Base-by-base conservation (phyloP, 35 echinoderm and acorn worm genomes). In the Patiria miniata region DNA sequence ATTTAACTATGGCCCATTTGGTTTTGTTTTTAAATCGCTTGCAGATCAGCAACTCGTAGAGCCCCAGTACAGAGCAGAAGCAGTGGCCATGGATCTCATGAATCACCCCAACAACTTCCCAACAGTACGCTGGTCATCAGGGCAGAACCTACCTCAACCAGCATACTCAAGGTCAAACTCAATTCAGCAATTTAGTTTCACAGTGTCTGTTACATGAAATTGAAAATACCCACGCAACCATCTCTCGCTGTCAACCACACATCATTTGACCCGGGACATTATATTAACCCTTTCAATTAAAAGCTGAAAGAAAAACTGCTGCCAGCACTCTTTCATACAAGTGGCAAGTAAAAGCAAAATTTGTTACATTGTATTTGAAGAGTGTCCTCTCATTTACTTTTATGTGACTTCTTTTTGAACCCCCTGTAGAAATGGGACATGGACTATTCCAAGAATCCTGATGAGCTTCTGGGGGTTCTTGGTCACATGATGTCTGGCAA, bases 401-500 rank as follows among this genome's bases (percentile, higher is more conserved):
- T 18, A 4, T 68, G n/a, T 3, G n/a, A 16, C 39, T 78, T 12
- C 42, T 47, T 12, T 6, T 12, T 6, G 4, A 47, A 47, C 4
- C 42, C 4, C 42, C 6, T 33, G 22, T 40, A 87, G 86, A 87
- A 69, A 22, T 17, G 79, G 36, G 86, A 87, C 17, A 78, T 36
- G 36, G 86, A 87, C 50, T 87, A 91, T 69, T 61, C 78, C 40
- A 93, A 93, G 85, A 93, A 82, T 52, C 85, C 68, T 17, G 91
- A 93, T 39, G 91, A 87, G 21, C 38, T 93, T 17, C 61, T 88
- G 17, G 91, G 79, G 28, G 61, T 93, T 15, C 83, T 93, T 9
- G 91, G 85, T 77, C 85, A 88, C 59, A 87, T 93, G 91, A 87
- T 88, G 85, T 87, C 91, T 54, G 85, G 86, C 8, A 90, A 93